Base-by-base conservation (phyloP, 37 sponge, comb jelly and placozoan genomes). In the Eunapius fragilis region DNA sequence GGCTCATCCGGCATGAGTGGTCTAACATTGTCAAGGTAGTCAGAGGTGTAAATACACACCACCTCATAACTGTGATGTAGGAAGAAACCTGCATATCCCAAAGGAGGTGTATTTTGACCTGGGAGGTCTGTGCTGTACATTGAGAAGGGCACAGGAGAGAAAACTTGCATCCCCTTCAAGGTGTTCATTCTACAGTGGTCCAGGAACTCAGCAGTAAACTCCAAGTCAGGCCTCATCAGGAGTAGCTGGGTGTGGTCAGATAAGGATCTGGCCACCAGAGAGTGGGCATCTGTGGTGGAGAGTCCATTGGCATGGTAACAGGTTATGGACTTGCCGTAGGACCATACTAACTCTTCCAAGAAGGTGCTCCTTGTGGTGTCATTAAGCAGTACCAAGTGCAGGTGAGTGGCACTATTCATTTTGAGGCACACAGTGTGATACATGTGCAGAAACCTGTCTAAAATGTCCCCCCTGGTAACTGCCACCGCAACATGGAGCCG, bases 31-130 rank as follows among this genome's bases (percentile, higher is more conserved):
- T 2, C 22, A 0, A 27, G 26, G 34, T 78, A 91, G 72, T 91
- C 91, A 10, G 87, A 82, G 10, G 78, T 82, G 74, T 87, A 91
- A 0, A 91, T 58, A 32, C 69, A 45, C 23, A 79, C 83, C n/a
- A 86, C 84, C 71, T 86, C 87, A 49, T 91, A 91, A 78, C 82
- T 91, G 80, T 91, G 83, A 19, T 79, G 41, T 0, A 82, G 30
- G 69, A 86, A 91, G 67, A 91, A 91, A 28, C 91, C 91, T 10
- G 84, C 78, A 27, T 86, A 77, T 45, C 87, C 72, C 2, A 87
- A 77, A 35, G 86, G 82, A 2, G 37, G 35, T 48, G 71, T 71
- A 2, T 37, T 72, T 0, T 67, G 58, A 13, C 37, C 31, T 7
- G 84, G 67, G 23, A 91, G 68, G 0, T 85, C 87, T 36, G 82